Percentiles rank a stretch among this genome's conserved stretches.
Conservation (phyloP, 2,888 invertebrate genomes). For the Netelia melanura region DNA sequence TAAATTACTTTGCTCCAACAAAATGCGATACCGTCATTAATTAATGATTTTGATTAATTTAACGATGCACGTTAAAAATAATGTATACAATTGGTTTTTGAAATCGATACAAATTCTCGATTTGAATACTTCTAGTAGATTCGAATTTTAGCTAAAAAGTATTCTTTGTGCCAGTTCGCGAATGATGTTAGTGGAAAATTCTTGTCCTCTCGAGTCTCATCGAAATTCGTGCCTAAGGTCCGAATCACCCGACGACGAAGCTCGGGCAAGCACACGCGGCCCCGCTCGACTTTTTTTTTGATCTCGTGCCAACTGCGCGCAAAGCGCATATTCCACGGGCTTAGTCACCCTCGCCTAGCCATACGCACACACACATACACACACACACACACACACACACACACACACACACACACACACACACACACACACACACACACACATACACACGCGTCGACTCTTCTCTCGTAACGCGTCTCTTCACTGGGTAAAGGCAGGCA, state of each 20-base stretch:
- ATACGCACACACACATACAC: not conserved
- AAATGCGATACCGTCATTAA: too few species aligned
- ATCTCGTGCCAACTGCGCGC: constrained; percentile 81
- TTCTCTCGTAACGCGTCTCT: constrained; percentile 4
- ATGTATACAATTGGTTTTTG: too few species aligned
- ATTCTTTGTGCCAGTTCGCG: too few species aligned
- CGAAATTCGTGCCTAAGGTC: constrained; percentile 19
- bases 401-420: not conserved
- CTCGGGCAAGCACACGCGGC: constrained; percentile 44
- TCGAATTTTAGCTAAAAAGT: too few species aligned
- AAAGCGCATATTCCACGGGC: constrained; percentile 74
- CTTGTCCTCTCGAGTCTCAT: constrained; percentile 12
- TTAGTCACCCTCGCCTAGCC: constrained; percentile 67
- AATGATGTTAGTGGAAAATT: not conserved
- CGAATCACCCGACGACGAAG: constrained; percentile 51
- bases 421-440: not conserved
- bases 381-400: not conserved
- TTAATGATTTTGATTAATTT: too few species aligned
- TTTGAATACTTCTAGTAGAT: too few species aligned
- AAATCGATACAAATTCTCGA: too few species aligned
- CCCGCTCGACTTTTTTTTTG: constrained; percentile 67
- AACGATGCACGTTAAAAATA: too few species aligned
- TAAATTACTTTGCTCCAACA: too few species aligned
- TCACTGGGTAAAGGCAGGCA: not conserved
- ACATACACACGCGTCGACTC: constrained; percentile 5